These are phyloP conservation scores for Empidonax alnorum DNA, from an alignment of 2,113 vertebrate species.

Conservation along the genomic window DNA sequence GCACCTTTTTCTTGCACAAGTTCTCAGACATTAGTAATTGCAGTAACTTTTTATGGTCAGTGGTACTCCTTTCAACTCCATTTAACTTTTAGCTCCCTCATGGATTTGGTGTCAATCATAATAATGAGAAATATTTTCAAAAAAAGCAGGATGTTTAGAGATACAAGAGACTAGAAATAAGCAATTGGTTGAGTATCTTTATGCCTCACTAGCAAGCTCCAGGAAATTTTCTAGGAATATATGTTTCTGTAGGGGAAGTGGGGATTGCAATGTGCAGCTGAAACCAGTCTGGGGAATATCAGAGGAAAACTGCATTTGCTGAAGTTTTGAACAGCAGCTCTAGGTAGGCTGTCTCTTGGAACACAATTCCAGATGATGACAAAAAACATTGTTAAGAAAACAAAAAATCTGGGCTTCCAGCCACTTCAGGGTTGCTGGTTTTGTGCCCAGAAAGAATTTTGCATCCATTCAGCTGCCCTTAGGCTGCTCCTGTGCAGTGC, in stretches of 20 bases:
- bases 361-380: not conserved
- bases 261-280: not conserved
- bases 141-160: not conserved
- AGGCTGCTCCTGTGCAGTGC: not conserved
- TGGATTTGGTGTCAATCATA: not conserved
- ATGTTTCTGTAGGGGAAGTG: not conserved
- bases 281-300: not conserved
- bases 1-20: not conserved
- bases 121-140: not conserved
- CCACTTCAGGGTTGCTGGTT: not conserved
- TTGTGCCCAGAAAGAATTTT: not conserved
- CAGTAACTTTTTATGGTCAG: not conserved
- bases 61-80: not conserved
- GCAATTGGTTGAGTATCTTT: not conserved
- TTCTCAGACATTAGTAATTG: not conserved
- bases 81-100: not conserved
- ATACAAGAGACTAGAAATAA: not conserved
- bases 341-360: not conserved
- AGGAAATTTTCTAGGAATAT: not conserved
- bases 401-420: not conserved
- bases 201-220: not conserved
- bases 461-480: not conserved
- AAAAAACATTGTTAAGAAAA: not conserved
- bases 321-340: not conserved
- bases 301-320: not conserved